A percentile compares a stretch with the other conserved stretches of the same genome.
Conservation (phyloP, 1,140 invertebrate genomes). For the Cydia amplana region DNA sequence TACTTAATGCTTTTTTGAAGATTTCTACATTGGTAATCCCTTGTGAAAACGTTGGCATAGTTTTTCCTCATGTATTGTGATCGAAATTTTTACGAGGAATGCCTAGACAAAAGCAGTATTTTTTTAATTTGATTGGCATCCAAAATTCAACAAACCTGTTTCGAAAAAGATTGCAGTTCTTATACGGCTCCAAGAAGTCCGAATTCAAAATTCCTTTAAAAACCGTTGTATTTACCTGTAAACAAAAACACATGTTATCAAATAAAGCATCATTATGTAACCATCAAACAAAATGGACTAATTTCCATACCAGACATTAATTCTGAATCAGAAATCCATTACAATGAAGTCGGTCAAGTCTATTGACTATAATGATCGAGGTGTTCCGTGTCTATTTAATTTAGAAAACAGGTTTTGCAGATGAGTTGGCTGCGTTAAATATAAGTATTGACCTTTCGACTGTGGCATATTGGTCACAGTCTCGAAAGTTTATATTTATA, state of each 20-base stretch:
- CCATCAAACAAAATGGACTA: not conserved
- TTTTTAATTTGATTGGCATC: too few relatives aligned
- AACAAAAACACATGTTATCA: not conserved
- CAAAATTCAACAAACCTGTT: too few relatives aligned
- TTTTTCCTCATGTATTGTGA: too few relatives aligned
- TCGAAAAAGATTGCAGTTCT: too few relatives aligned
- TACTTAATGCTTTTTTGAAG: too few relatives aligned
- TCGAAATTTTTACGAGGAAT: too few relatives aligned
- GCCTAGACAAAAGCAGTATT: too few relatives aligned
- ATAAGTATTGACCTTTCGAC: not conserved
- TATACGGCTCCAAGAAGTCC: not conserved
- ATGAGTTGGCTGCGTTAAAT: not conserved
- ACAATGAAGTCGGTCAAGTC: conserved; percentile 2
- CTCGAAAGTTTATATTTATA: not conserved
- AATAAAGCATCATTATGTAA: conserved; percentile 14
- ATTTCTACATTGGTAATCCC: too few relatives aligned
- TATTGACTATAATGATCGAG: not conserved
- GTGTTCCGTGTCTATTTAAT: conserved; percentile 5
- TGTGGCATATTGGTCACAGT: not conserved
- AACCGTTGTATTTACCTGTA: conserved; percentile 1
- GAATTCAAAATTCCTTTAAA: not conserved
- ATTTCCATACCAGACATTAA: conserved; percentile 18
- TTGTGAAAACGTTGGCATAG: too few relatives aligned
- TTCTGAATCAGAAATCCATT: conserved; percentile 27
- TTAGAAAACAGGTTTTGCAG: not conserved